These are phyloP conservation scores for Campylomormyrus numenius DNA, from an alignment of 2,113 vertebrate species.

Conservation along the genomic window DNA sequence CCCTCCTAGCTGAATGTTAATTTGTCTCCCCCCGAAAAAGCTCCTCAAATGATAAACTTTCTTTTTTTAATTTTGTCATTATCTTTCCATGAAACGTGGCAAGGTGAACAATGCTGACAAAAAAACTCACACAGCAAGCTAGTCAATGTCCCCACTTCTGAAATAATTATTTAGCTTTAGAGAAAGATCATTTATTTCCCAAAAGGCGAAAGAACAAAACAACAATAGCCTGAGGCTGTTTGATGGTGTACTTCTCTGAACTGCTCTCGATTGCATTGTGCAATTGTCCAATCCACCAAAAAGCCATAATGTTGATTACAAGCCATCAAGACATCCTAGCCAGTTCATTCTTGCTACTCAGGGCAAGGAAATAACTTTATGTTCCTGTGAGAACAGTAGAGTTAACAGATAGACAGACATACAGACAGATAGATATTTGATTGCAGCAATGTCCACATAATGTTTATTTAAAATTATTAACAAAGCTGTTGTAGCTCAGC, in stretches of 20 bases:
- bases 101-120: neutral
- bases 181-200: constrained; percentile 12
- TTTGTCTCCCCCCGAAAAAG: constrained; percentile 41
- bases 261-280: neutral
- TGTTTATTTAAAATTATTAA: neutral
- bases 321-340: neutral
- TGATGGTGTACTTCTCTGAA: constrained; percentile 3
- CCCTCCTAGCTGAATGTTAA: constrained; percentile 56
- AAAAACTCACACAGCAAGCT: neutral
- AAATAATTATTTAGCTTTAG: constrained; percentile 18
- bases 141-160: constrained; percentile 9
- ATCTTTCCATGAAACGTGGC: constrained; percentile 9
- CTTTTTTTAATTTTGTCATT: constrained; percentile 9
- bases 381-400: neutral
- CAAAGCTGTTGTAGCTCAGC: neutral
- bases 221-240: constrained; percentile 6
- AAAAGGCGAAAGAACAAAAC: constrained; percentile 13
- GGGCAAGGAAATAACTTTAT: neutral
- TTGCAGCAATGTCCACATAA: neutral
- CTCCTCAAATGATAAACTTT: neutral
- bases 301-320: constrained; percentile 14
- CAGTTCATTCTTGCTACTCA: neutral
- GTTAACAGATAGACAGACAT: neutral
- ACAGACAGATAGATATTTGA: neutral
- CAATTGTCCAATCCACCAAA: neutral